A percentile compares a stretch with the other conserved stretches of the same genome.
Conservation (phyloP, 2,888 invertebrate species). For the Yponomeuta sedellus region DNA sequence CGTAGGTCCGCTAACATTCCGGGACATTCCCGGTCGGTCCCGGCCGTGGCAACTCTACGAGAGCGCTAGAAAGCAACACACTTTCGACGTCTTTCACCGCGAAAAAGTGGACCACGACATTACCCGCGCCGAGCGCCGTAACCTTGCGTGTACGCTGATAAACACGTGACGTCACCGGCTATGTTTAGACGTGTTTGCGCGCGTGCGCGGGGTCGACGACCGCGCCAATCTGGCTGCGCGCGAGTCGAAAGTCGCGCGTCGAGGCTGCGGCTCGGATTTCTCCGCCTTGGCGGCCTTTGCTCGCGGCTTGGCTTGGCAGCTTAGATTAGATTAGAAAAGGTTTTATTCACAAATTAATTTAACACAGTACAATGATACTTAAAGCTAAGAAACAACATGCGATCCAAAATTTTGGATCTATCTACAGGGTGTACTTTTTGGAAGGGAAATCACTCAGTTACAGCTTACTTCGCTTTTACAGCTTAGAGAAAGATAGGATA, state of each 20-base stretch:
- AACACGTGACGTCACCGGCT: conserved; percentile 69
- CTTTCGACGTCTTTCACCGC: background rate
- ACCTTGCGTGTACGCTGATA: conserved; percentile 70
- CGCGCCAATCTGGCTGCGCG: conserved; percentile 34
- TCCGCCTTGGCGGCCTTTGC: background rate
- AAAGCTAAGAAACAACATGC: too few species aligned
- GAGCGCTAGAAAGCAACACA: background rate
- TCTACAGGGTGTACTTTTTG: too few species aligned
- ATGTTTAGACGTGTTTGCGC: conserved; percentile 62
- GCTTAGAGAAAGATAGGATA: too few species aligned
- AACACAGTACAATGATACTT: too few species aligned
- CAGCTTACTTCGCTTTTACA: too few species aligned
- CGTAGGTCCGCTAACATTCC: too few species aligned
- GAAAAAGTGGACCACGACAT: background rate
- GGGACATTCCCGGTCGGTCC: too few species aligned
- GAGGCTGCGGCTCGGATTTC: background rate
- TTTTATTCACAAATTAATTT: too few species aligned
- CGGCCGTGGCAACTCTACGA: too few species aligned
- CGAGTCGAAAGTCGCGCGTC: background rate
- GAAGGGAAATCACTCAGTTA: too few species aligned
- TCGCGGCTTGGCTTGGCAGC: background rate
- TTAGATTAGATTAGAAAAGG: too few species aligned
- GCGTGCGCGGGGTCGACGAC: conserved; percentile 61
- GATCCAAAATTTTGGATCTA: too few species aligned
- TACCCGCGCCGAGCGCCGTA: conserved; percentile 38